Percentiles rank a stretch among this genome's conserved stretches.
Conservation (phyloP, 2,888 invertebrate species). For the Thereva nobilitata region DNA sequence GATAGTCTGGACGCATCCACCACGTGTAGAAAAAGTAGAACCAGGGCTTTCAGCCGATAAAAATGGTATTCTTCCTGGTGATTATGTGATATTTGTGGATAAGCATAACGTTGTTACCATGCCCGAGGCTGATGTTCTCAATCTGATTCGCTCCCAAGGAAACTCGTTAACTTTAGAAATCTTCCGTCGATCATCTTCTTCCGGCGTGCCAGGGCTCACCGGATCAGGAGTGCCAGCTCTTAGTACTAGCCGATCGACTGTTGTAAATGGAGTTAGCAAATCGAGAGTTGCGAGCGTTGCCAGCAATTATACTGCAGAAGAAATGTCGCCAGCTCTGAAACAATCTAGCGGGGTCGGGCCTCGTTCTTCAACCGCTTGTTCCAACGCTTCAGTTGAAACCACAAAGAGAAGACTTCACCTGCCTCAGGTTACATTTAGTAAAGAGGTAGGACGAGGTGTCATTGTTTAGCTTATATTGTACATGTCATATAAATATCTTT, state of each 20-base stretch:
- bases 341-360: conserved; percentile 54
- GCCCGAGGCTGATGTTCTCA: conserved; percentile 71
- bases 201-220: conserved; percentile 46
- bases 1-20: conserved; percentile 87
- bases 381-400: conserved; percentile 67
- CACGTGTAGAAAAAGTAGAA: conserved; percentile 82
- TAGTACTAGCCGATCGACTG: conserved; percentile 43
- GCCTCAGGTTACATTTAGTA: conserved; percentile 83
- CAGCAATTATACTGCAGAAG: conserved; percentile 46
- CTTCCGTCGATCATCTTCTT: conserved; percentile 61
- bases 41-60: conserved; percentile 79
- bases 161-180: conserved; percentile 72
- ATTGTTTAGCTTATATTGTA: conserved; percentile 65
- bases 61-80: conserved; percentile 81
- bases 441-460: conserved; percentile 90
- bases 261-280: conserved; percentile 47
- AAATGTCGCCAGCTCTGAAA: conserved; percentile 46
- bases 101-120: conserved; percentile 84
- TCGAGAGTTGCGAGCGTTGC: conserved; percentile 44
- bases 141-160: conserved; percentile 71
- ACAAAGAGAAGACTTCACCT: conserved; percentile 68
- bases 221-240: conserved; percentile 26
- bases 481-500: conserved; percentile 8
- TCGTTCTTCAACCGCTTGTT: conserved; percentile 73
- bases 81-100: conserved; percentile 87